These are phyloP conservation scores for Thereva unica DNA, from an alignment of 2,888 invertebrate genomes.

Conservation along the genomic window DNA sequence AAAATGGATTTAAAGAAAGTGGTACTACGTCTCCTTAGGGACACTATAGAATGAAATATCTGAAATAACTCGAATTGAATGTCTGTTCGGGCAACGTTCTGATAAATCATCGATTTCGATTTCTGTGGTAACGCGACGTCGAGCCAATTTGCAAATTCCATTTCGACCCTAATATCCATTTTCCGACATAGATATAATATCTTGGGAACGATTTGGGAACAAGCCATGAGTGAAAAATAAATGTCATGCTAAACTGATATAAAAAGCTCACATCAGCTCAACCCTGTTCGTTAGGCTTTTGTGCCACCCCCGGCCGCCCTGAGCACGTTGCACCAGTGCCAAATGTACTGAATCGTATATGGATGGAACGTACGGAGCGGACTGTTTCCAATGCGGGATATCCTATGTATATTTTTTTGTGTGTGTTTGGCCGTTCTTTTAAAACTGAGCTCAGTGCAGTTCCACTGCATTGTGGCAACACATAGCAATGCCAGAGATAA, in stretches of 20 bases:
- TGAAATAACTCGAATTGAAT: slow-evolving; percentile 38
- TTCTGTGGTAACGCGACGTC: slow-evolving; percentile 37
- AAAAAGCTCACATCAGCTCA: slow-evolving; percentile 14
- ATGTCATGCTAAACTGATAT: slow-evolving; percentile 35
- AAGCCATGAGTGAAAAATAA: slow-evolving; percentile 41
- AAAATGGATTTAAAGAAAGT: slow-evolving; percentile 26
- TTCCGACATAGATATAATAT: slow-evolving; percentile 24
- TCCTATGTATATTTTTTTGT: not conserved
- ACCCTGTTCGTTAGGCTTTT: not conserved
- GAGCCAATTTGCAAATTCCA: slow-evolving; percentile 40
- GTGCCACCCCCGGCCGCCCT: not conserved
- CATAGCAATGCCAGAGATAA: slow-evolving; percentile 18
- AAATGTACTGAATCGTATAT: too few relatives aligned
- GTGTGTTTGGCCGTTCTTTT: not conserved
- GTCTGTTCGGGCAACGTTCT: slow-evolving; percentile 36
- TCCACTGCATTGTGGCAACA: not conserved
- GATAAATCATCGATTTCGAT: slow-evolving; percentile 39
- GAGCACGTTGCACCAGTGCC: not conserved
- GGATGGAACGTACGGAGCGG: too few relatives aligned
- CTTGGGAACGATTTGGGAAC: slow-evolving; percentile 37
- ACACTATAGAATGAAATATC: slow-evolving; percentile 34
- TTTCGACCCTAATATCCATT: slow-evolving; percentile 30
- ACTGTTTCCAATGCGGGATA: too few relatives aligned
- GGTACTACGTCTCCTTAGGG: slow-evolving; percentile 23
- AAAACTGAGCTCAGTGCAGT: not conserved